Conservation (phyloP, 2,888 invertebrate species). For the Eudemis profundana region DNA sequence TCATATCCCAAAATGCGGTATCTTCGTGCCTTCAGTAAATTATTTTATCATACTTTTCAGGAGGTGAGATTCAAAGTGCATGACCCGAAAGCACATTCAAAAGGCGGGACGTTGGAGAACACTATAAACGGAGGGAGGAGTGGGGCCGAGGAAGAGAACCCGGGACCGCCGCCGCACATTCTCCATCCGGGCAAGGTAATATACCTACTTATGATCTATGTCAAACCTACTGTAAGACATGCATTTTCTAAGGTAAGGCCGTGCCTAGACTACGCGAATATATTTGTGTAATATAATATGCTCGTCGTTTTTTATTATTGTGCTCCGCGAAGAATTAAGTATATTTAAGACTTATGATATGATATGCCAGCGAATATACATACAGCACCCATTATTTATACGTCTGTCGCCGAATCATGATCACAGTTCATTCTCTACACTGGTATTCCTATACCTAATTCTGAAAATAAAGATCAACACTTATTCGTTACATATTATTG, state of each 20-base stretch:
- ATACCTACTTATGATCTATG: constrained; percentile 34
- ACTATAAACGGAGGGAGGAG: constrained; percentile 93
- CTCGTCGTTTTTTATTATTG: neutral
- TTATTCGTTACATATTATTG: too few relatives aligned
- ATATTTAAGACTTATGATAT: neutral
- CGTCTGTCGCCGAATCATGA: too few relatives aligned
- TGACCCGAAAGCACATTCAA: constrained; percentile 97
- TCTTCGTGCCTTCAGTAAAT: constrained; percentile 21
- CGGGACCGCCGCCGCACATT: constrained; percentile 89
- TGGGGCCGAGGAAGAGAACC: constrained; percentile 87
- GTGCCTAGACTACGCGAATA: constrained; percentile 34
- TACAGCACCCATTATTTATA: too few relatives aligned
- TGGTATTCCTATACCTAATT: too few relatives aligned
- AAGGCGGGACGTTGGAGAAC: constrained; percentile 96
- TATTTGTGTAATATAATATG: neutral
- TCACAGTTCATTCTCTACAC: too few relatives aligned
- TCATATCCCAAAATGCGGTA: constrained; percentile 9
- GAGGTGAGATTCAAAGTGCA: constrained; percentile 98
- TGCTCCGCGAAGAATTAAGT: constrained; percentile 26
- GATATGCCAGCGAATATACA: constrained; percentile 15
- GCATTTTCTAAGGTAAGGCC: constrained; percentile 15
- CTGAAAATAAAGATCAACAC: too few relatives aligned
- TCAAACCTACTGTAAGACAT: neutral
- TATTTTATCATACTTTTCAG: constrained; percentile 81
- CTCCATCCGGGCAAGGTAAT: constrained; percentile 93